Conservation (phyloP, 2,888 invertebrate species). For the Tortricodes alternella region DNA sequence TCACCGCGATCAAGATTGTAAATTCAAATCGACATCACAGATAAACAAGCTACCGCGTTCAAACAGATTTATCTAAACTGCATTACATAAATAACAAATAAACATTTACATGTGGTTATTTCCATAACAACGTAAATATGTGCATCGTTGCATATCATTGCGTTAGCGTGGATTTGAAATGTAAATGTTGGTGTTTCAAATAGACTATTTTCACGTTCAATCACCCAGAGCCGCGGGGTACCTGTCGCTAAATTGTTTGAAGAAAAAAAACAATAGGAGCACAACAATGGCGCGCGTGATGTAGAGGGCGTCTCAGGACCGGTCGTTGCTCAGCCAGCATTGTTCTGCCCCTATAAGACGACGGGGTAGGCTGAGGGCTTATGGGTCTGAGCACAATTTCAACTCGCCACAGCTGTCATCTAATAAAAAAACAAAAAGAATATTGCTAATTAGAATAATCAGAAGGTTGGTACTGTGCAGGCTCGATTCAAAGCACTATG, state of each 20-base stretch:
- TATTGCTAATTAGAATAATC: too few relatives aligned
- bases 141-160: slow-evolving; percentile 8
- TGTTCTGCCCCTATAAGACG: slow-evolving; percentile 58
- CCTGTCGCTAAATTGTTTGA: slow-evolving; percentile 60
- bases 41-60: slow-evolving; percentile 8
- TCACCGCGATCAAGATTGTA: slow-evolving; percentile 22
- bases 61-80: slow-evolving; percentile 16
- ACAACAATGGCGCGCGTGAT: slow-evolving; percentile 64
- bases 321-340: slow-evolving; percentile 49
- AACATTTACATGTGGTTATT: slow-evolving; percentile 20
- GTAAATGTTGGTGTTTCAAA: slow-evolving; percentile 19
- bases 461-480: too few relatives aligned
- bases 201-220: slow-evolving; percentile 53
- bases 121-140: slow-evolving; percentile 19
- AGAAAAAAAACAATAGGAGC: slow-evolving; percentile 62
- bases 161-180: slow-evolving; percentile 18
- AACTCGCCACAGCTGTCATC: neutral
- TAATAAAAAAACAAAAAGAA: slow-evolving; percentile 5
- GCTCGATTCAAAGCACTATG: too few relatives aligned
- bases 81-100: slow-evolving; percentile 28
- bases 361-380: slow-evolving; percentile 13
- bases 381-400: slow-evolving; percentile 6
- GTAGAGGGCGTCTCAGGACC: slow-evolving; percentile 59
- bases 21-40: slow-evolving; percentile 21
- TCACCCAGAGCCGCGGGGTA: slow-evolving; percentile 44